These are phyloP conservation scores for Cydia strobilella DNA, from an alignment of 1,140 invertebrate genomes.

Conservation along the genomic window DNA sequence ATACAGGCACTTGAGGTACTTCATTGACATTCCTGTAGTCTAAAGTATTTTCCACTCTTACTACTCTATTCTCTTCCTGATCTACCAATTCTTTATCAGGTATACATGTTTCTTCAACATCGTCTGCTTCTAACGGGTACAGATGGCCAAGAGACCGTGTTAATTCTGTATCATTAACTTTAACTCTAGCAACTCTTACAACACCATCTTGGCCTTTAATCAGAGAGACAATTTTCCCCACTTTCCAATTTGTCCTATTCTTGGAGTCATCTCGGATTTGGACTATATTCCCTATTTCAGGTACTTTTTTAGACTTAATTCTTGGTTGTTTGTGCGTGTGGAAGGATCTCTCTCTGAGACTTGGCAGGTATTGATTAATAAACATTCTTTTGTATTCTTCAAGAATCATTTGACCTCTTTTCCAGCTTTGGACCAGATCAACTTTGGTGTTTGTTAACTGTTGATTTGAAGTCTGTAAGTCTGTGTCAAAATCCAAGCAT, in stretches of 20 bases:
- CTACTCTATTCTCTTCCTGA: neutral
- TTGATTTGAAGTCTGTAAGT: no score
- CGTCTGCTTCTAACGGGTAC: constrained; percentile 22
- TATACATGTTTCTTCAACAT: neutral
- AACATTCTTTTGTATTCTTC: constrained; percentile 28
- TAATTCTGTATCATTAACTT: constrained; percentile 1
- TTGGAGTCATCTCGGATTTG: constrained; percentile 28
- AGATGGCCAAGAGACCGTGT: constrained; percentile 26
- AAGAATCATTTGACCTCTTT: constrained; percentile 14
- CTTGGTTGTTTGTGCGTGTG: constrained; percentile 2
- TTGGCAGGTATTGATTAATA: constrained; percentile 4
- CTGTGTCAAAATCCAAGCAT: neutral
- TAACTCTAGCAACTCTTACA: neutral
- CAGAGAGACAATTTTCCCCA: constrained; percentile 17
- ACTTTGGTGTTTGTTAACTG: neutral
- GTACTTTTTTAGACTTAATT: neutral
- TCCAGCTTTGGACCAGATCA: constrained; percentile 14
- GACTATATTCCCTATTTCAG: constrained; percentile 25
- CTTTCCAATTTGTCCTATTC: constrained; percentile 30
- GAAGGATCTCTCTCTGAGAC: neutral
- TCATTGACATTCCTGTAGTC: neutral
- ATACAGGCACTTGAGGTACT: neutral
- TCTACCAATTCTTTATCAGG: neutral
- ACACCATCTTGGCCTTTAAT: constrained; percentile 1
- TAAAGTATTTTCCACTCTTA: neutral